These are phyloP conservation scores for Peromyscus eremicus DNA, from an alignment of 2,797 vertebrate genomes.

Conservation along the genomic window DNA sequence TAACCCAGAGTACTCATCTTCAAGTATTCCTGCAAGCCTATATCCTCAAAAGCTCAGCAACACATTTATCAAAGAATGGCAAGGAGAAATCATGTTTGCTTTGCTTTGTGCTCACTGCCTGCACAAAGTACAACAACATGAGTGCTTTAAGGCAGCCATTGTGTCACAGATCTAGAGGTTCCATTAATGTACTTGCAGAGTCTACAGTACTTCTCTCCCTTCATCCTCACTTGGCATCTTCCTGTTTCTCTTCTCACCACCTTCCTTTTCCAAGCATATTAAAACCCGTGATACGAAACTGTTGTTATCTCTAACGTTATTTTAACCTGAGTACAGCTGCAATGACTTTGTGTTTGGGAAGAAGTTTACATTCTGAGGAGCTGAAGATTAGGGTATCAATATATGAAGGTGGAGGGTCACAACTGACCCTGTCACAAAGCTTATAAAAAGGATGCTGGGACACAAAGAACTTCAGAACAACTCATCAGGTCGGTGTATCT, in stretches of 20 bases:
- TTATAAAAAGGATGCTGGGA: neutral
- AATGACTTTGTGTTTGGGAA: neutral
- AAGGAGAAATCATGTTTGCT: neutral
- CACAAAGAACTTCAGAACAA: neutral
- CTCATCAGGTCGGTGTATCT: neutral
- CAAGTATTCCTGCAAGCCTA: neutral
- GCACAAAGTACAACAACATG: neutral
- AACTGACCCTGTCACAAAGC: neutral
- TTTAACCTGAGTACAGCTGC: neutral
- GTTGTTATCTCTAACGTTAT: fast-evolving
- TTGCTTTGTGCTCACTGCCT: neutral
- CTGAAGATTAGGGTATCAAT: neutral
- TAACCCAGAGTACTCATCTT: neutral
- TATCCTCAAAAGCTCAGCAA: neutral
- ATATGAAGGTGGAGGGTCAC: neutral
- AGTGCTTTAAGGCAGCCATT: neutral
- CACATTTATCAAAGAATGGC: neutral
- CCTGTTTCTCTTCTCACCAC: neutral
- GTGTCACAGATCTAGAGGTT: neutral
- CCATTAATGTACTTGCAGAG: fast-evolving
- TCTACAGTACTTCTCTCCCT: neutral
- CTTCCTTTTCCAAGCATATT: neutral
- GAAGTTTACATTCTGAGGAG: neutral
- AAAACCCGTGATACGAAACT: neutral
- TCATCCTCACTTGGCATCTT: neutral